Evolutionary conservation across 2,888 invertebrate genomes (phyloP).

Genomic region (Hirtodrosophila cameraria): DNA sequence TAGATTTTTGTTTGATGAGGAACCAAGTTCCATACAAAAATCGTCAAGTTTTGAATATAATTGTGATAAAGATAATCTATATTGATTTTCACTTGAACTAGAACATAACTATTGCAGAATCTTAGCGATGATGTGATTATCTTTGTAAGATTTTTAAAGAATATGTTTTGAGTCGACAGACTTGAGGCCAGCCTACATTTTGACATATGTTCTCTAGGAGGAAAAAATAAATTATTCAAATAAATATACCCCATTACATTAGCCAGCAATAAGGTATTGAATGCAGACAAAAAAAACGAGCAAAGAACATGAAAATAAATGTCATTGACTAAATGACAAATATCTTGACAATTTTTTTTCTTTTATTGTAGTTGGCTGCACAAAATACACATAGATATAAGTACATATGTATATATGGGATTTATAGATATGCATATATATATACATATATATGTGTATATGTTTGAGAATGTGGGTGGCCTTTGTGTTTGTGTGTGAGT

Average conservation of each 20-base stretch:
- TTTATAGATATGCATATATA: constrained; percentile 59
- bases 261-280: constrained; percentile 18
- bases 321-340: constrained; percentile 80
- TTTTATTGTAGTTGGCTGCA: constrained; percentile 46
- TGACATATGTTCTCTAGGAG: too few relatives aligned
- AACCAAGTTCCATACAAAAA: too few relatives aligned
- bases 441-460: constrained; percentile 55
- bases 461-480: constrained; percentile 4
- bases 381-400: constrained; percentile 37
- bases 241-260: not conserved
- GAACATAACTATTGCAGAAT: too few relatives aligned
- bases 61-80: too few relatives aligned
- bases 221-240: not conserved
- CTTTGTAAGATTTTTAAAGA: too few relatives aligned
- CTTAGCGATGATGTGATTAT: too few relatives aligned
- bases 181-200: too few relatives aligned
- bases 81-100: too few relatives aligned
- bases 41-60: too few relatives aligned
- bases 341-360: constrained; percentile 67
- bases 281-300: constrained; percentile 14
- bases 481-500: constrained; percentile 9
- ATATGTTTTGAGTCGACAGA: too few relatives aligned
- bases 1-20: too few relatives aligned
- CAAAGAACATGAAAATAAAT: constrained; percentile 74
- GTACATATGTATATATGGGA: constrained; percentile 14